phyloP scores from a whole-genome alignment of 2,113 vertebrate species.

The Myrmecophaga tridactyla region DNA sequence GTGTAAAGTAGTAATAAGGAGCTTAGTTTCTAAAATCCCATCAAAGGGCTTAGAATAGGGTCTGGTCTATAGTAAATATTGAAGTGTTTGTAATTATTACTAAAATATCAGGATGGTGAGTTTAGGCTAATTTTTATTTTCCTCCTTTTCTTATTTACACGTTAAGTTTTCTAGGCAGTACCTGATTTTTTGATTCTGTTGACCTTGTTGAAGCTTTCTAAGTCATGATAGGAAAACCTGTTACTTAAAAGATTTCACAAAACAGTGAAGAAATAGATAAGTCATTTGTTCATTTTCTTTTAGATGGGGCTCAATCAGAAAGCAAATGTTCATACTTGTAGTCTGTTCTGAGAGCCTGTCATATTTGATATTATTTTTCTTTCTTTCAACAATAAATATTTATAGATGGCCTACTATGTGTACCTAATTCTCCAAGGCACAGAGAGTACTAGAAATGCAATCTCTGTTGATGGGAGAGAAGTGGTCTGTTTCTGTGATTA shows the following conservation, averaged over 20 bases:
- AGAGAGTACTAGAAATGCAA: not conserved
- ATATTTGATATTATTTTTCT: not conserved
- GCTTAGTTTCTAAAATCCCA: not conserved
- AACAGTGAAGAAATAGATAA: not conserved
- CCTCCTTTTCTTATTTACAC: slow-evolving; percentile 17
- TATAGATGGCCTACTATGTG: not conserved
- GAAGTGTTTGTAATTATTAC: not conserved
- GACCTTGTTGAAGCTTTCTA: not conserved
- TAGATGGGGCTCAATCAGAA: not conserved
- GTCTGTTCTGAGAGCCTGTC: not conserved
- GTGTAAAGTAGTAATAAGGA: not conserved
- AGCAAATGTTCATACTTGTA: not conserved
- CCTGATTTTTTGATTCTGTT: not conserved
- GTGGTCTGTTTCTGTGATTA: not conserved
- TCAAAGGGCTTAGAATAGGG: not conserved
- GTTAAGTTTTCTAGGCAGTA: not conserved
- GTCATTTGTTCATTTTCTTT: not conserved
- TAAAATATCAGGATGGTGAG: not conserved
- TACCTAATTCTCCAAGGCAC: not conserved
- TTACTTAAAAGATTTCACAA: not conserved
- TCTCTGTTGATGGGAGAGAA: not conserved
- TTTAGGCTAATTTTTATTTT: slow-evolving; percentile 29
- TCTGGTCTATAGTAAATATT: not conserved
- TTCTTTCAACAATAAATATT: not conserved
- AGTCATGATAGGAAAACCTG: not conserved